These are phyloP conservation scores for Salvelinus namaycush DNA, from an alignment of 2,113 vertebrate species.

Conservation along the genomic window DNA sequence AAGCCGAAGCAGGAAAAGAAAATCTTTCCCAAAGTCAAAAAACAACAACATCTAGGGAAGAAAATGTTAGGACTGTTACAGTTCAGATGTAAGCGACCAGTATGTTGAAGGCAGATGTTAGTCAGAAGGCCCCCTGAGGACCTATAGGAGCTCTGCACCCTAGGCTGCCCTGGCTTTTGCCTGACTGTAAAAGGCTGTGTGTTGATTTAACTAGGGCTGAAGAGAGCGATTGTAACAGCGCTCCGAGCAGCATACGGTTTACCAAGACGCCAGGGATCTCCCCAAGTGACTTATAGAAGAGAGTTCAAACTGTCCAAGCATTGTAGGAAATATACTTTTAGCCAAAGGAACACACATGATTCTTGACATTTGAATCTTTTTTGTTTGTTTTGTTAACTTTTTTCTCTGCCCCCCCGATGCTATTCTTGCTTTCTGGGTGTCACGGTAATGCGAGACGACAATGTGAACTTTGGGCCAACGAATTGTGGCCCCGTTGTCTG, in stretches of 20 bases:
- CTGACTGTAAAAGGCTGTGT: constrained; percentile 34
- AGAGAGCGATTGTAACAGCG: constrained; percentile 20
- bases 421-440: not conserved
- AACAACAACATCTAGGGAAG: not conserved
- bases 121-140: constrained; percentile 23
- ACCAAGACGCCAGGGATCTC: not conserved
- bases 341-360: not conserved
- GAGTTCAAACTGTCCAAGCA: constrained; percentile 45
- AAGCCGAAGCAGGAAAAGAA: not conserved
- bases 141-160: constrained; percentile 10
- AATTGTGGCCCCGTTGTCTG: not conserved
- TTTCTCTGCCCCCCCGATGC: not conserved
- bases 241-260: constrained; percentile 1
- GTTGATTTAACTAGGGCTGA: constrained; percentile 27
- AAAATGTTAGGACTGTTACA: too few relatives aligned
- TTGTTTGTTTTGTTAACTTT: not conserved
- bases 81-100: not conserved
- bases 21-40: not conserved
- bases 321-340: not conserved
- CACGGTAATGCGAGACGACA: not conserved
- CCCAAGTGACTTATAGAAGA: not conserved
- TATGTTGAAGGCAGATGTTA: constrained; percentile 46
- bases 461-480: not conserved
- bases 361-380: constrained; percentile 3
- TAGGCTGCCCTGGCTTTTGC: constrained; percentile 20